These are phyloP conservation scores for Cactoblastis cactorum DNA, from an alignment of 2,888 invertebrate genomes.

Conservation along the genomic window DNA sequence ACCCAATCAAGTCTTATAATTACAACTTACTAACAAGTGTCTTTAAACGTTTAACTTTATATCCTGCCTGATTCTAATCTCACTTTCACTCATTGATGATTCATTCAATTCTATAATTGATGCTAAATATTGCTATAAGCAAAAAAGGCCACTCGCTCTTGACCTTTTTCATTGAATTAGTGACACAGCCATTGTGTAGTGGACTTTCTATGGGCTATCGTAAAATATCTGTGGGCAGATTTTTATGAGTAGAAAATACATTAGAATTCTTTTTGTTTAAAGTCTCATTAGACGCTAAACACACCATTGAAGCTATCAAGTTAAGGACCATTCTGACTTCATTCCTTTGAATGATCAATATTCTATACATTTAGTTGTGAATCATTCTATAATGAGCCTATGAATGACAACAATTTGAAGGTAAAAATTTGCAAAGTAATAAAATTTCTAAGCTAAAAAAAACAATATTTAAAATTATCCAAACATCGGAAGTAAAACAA, in stretches of 20 bases:
- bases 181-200: conserved; percentile 40
- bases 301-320: conserved; percentile 1
- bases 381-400: too few relatives aligned
- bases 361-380: too few relatives aligned
- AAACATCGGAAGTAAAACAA: too few relatives aligned
- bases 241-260: neutral
- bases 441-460: too few relatives aligned
- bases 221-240: neutral
- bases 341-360: neutral
- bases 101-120: conserved; percentile 70
- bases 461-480: too few relatives aligned
- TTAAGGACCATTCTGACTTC: neutral
- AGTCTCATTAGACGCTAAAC: conserved; percentile 7
- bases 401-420: too few relatives aligned
- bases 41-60: conserved; percentile 35
- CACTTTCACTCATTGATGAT: conserved; percentile 65
- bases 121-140: conserved; percentile 54
- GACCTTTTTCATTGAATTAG: conserved; percentile 59
- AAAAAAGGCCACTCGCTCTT: conserved; percentile 53
- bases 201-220: conserved; percentile 18
- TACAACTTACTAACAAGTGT: conserved; percentile 7
- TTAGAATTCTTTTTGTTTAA: conserved; percentile 8
- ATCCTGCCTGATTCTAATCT: conserved; percentile 54
- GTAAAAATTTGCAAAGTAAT: too few relatives aligned
- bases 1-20: conserved; percentile 2